Evolutionary conservation across 2,888 invertebrate genomes (phyloP), one percentile per base, ranked within the genome.

Genomic region (Tetanocera ferruginea): DNA sequence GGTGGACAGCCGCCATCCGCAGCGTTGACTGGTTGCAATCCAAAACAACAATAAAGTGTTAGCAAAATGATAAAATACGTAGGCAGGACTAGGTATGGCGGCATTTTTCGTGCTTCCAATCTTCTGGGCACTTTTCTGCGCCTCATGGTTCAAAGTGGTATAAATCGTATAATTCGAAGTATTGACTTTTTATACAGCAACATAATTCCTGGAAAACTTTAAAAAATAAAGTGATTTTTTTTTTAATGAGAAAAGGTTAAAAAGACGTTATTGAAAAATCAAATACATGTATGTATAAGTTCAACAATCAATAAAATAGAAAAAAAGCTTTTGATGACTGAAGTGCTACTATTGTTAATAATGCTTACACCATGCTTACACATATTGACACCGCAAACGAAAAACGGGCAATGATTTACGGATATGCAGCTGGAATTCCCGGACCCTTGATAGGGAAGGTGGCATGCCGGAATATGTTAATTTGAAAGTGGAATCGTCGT

Each of bases 1-100:
- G 93, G 91, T 34, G 96, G 96, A 88, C 96, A 96, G 86, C 85
- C 85, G 51, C 87, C 87, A 51, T 73, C 73, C 5, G 66, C 75
- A 11, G 75, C 75, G 23, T 23, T 23, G n/a, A 62, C 49, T 57
- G 37, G 80, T 70, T 64, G 80, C 82, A 71, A 76, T 66, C 34
- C 79, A 83, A 3, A 83, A 71, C 51, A 84, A 55, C 8, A 86
- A 64, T 8, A 43, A 57, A 73, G 31, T 14, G 37, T 69, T 76
- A 78, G n/a, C 51, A 69, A 73, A 28, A 72, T 52, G 11, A 43
- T 66, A 34, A 52, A 57, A 9, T 4, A 43, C 5, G 9, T 62
- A 28, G 6, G 17, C 28, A 34, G 28, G 52, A 31, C 25, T 28
- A 67, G n/a, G 28, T 28, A 55, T n/a, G 57, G 57, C 23, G 28